Evolutionary conservation across 2,888 invertebrate genomes (phyloP).

Genomic region (Eristalis tenax): DNA sequence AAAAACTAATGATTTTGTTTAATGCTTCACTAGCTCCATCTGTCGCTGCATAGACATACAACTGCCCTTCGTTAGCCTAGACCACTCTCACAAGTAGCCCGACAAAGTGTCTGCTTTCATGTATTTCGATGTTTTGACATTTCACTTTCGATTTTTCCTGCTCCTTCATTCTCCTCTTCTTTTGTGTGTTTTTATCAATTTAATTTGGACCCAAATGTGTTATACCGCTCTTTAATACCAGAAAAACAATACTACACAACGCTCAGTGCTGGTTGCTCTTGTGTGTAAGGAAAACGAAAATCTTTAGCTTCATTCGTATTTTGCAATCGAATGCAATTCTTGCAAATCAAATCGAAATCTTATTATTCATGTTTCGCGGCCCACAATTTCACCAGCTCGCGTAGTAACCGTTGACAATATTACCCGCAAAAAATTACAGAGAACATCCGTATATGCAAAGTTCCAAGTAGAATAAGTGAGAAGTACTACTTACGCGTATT

Average conservation of each 20-base stretch:
- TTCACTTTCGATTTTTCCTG: slow-evolving; percentile 47
- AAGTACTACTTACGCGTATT: slow-evolving; percentile 14
- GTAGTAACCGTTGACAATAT: slow-evolving; percentile 8
- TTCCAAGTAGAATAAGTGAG: slow-evolving; percentile 12
- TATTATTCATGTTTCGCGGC: slow-evolving; percentile 8
- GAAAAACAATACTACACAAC: slow-evolving; percentile 34
- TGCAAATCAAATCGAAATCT: slow-evolving; percentile 11
- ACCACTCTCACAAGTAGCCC: background rate
- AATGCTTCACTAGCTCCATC: background rate
- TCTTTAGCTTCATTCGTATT: slow-evolving; percentile 28
- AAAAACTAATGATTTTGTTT: background rate
- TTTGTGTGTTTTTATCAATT: slow-evolving; percentile 28
- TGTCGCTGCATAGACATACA: background rate
- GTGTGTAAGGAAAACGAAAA: slow-evolving; percentile 39
- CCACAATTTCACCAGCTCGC: background rate
- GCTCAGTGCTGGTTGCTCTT: slow-evolving; percentile 13
- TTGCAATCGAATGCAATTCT: slow-evolving; percentile 61
- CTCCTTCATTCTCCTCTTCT: background rate
- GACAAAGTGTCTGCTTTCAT: background rate
- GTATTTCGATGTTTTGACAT: slow-evolving; percentile 46
- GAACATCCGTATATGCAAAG: slow-evolving; percentile 1
- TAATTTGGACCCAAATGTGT: slow-evolving; percentile 12
- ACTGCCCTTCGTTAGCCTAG: background rate
- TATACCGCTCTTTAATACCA: slow-evolving; percentile 13
- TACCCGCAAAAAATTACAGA: background rate